Evolutionary conservation across 2,888 invertebrate species (phyloP), one percentile per base, ranked within the genome.

Genomic region (Hyposoter didymator): DNA sequence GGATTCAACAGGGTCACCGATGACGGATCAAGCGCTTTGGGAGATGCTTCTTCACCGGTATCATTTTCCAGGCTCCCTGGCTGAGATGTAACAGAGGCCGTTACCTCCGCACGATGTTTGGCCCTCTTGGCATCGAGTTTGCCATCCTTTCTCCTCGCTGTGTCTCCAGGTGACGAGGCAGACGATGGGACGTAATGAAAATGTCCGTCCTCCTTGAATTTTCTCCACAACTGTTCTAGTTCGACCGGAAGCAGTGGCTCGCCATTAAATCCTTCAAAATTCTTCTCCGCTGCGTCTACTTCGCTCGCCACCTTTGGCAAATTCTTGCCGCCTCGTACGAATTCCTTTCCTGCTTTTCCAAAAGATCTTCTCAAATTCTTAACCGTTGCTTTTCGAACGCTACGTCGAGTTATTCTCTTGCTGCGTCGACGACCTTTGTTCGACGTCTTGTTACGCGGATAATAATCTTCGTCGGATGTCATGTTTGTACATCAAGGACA

Each of bases 121-220:
- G 6, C 52, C 5, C 55, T 76, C 12, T 67, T 84, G 8, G 66
- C 66, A 1, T 43, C 45, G 19, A 8, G 19, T 35, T 69, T 85
- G 10, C 62, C 69, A 12, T 85, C 64, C 3, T 12, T 78, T 1
- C 67, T 78, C 64, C 47, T 64, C 0, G 80, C 35, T 19, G 59
- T 55, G 17, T 78, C 73, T 17, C 47, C 49, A 7, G 49, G n/a
- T 0, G 74, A 67, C n/a, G 73, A 75, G n/a, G 22, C 0, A 12
- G 0, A 39, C 1, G 62, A 28, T 12, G 73, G 14, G 10, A 47
- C 66, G 1, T 2, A 8, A 12, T 47, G 64, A 47, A 84, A 86
- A 74, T 86, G 78, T 8, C 84, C 74, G 17, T 86, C 86, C 2
- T 45, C 22, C 0, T n/a, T 28, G 22, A 69, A 86, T 59, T 86